Conservation (phyloP, 1,140 invertebrate genomes). For the Pogonomyrmex barbatus region DNA sequence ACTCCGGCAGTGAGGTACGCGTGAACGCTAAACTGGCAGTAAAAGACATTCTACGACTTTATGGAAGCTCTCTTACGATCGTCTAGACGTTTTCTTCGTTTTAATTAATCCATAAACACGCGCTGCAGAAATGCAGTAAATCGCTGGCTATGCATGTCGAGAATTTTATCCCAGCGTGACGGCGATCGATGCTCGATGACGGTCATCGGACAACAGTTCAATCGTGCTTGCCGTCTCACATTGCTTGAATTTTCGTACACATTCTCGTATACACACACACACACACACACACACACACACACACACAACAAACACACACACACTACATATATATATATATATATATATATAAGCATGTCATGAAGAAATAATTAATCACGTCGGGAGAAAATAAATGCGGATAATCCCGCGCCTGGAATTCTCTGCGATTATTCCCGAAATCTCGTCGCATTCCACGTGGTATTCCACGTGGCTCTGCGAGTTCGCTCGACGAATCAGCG, state of each 20-base stretch:
- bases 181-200: background rate
- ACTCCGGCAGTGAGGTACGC: constrained; percentile 29
- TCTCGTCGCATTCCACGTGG: constrained; percentile 36
- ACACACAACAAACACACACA: too few species aligned
- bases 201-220: background rate
- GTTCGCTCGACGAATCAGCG: constrained; percentile 29
- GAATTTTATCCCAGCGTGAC: constrained; percentile 12
- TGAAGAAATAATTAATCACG: background rate
- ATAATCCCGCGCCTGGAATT: constrained; percentile 24
- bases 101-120: constrained; percentile 58
- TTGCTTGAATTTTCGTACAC: constrained; percentile 5
- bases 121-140: constrained; percentile 23
- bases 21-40: constrained; percentile 39
- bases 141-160: background rate
- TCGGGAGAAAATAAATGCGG: background rate
- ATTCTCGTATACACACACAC: too few species aligned
- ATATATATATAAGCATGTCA: background rate
- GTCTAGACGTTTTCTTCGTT: constrained; percentile 27
- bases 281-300: too few species aligned
- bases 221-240: background rate
- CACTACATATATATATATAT: too few species aligned
- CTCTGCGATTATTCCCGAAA: constrained; percentile 44
- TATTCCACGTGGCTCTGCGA: constrained; percentile 56
- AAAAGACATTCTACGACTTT: constrained; percentile 52
- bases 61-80: constrained; percentile 45